Evolutionary conservation across 2,113 vertebrate species (phyloP).

Genomic region (Cardinalis cardinalis): DNA sequence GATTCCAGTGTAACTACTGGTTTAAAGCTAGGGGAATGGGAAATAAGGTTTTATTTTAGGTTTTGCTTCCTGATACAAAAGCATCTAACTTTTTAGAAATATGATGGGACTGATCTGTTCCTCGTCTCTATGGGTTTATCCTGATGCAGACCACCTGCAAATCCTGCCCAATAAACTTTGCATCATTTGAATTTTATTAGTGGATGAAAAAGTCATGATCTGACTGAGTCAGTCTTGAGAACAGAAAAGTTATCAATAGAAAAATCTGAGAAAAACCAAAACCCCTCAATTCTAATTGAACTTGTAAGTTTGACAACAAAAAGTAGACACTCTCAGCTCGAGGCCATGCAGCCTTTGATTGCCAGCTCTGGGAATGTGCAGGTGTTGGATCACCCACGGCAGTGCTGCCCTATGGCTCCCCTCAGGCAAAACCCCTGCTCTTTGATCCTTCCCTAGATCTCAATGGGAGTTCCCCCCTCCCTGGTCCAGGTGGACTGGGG

Average conservation of each 20-base stretch:
- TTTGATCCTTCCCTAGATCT: conserved; percentile 31
- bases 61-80: not conserved
- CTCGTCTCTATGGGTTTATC: not conserved
- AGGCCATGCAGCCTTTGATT: conserved; percentile 17
- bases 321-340: not conserved
- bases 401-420: not conserved
- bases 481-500: rapidly evolving
- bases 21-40: not conserved
- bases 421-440: not conserved
- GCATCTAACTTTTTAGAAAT: not conserved
- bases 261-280: not conserved
- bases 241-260: not conserved
- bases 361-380: not conserved
- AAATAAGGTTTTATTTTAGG: not conserved
- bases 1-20: not conserved
- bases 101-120: not conserved
- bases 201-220: not conserved
- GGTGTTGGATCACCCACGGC: conserved; percentile 13
- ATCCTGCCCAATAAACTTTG: not conserved
- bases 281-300: not conserved
- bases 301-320: not conserved
- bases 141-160: not conserved
- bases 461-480: not conserved
- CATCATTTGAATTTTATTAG: not conserved
- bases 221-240: not conserved